Percentiles rank a stretch among this genome's conserved stretches.
phyloP scores from a whole-genome alignment of 1,140 invertebrate species.

The Dendroctonus ponderosae region DNA sequence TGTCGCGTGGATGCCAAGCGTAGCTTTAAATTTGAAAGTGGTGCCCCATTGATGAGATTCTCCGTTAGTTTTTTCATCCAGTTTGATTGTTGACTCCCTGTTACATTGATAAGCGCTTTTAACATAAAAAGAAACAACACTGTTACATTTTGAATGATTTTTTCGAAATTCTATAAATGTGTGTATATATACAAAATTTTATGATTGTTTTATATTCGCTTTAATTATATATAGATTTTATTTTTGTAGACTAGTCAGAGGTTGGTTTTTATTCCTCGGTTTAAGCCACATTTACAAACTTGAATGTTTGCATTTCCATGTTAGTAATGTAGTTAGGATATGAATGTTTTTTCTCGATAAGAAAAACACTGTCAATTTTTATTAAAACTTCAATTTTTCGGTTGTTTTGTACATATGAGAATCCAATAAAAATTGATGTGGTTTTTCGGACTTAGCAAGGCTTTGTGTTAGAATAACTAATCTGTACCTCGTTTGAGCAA shows the following conservation, averaged over 20 bases:
- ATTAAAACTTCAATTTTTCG: not conserved
- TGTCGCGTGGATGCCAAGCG: no score
- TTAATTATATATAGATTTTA: constrained; percentile 23
- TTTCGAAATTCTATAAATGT: constrained; percentile 14
- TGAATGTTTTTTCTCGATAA: constrained; percentile 29
- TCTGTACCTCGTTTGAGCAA: constrained; percentile 42
- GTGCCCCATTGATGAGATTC: not conserved
- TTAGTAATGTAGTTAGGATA: constrained; percentile 33
- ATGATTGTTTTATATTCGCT: constrained; percentile 27
- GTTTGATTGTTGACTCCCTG: no score
- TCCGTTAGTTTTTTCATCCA: no score
- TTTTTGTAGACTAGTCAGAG: constrained; percentile 31
- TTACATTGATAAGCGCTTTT: no score
- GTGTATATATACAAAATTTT: constrained; percentile 28
- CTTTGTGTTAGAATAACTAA: constrained; percentile 37
- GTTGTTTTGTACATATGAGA: constrained; percentile 1
- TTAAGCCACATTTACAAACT: constrained; percentile 20
- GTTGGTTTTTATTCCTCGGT: constrained; percentile 13
- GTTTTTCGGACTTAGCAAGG: constrained; percentile 29
- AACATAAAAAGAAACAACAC: no score
- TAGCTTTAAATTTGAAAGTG: not conserved
- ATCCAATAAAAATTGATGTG: constrained; percentile 6
- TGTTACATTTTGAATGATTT: constrained; percentile 8
- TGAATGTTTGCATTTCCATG: constrained; percentile 33
- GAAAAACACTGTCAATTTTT: constrained; percentile 27